Evolutionary conservation across 2,888 invertebrate genomes (phyloP).

Genomic region (Geotrupes spiniger): DNA sequence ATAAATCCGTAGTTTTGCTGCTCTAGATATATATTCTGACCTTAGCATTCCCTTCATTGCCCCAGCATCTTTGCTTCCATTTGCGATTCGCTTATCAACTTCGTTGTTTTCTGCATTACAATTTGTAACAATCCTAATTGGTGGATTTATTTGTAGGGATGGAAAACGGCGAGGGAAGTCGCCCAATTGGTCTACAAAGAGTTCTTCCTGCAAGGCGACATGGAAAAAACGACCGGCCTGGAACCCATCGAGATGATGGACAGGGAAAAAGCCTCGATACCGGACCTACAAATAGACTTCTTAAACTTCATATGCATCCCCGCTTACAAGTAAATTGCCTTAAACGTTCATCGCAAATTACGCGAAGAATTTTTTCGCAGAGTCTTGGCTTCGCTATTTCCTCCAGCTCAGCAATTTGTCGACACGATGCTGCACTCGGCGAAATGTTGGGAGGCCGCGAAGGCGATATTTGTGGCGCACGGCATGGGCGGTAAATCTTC

Average conservation of each 20-base stretch:
- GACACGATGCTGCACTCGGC: constrained; percentile 57
- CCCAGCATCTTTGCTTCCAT: too few relatives aligned
- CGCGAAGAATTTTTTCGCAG: constrained; percentile 43
- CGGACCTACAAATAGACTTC: constrained; percentile 78
- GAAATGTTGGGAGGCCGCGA: constrained; percentile 58
- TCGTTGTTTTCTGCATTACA: too few relatives aligned
- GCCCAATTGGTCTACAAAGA: constrained; percentile 62
- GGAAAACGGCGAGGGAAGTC: constrained; percentile 54
- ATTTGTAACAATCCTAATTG: background rate
- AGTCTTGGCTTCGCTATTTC: constrained; percentile 55
- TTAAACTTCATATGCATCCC: constrained; percentile 53
- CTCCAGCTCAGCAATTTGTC: constrained; percentile 50
- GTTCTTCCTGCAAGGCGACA: constrained; percentile 84
- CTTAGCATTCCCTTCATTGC: too few relatives aligned
- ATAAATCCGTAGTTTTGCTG: too few relatives aligned
- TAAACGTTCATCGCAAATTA: too few relatives aligned
- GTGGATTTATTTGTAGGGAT: constrained; percentile 43
- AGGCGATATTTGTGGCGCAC: constrained; percentile 43
- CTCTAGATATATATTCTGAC: too few relatives aligned
- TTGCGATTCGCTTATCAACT: too few relatives aligned
- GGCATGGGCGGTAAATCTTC: constrained; percentile 33
- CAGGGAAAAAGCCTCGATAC: constrained; percentile 75
- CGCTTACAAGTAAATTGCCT: constrained; percentile 52
- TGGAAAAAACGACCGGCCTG: constrained; percentile 75
- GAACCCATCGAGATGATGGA: constrained; percentile 77